Conservation (phyloP, 2,797 vertebrate genomes). For the Hephaestus fuliginosus region DNA sequence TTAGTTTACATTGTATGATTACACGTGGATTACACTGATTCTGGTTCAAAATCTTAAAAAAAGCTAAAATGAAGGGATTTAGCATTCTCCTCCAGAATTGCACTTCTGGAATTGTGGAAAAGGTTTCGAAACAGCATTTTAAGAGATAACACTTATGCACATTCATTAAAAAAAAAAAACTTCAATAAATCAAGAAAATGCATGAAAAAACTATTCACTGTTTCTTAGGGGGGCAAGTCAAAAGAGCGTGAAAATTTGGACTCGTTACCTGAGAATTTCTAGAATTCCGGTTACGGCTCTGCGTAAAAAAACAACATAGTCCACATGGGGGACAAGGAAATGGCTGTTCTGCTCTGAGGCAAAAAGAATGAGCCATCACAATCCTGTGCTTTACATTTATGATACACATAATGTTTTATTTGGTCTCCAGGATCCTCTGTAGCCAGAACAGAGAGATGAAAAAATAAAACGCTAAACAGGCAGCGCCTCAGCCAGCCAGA, state of each 20-base stretch:
- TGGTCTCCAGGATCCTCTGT: constrained; percentile 34
- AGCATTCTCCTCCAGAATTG: background rate
- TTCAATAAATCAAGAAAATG: background rate
- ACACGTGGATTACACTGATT: constrained; percentile 9
- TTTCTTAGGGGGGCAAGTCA: background rate
- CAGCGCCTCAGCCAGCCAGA: constrained; percentile 17
- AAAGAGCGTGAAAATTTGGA: background rate
- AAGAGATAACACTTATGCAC: background rate
- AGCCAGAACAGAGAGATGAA: constrained; percentile 27
- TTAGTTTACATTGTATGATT: constrained; percentile 25
- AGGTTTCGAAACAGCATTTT: background rate
- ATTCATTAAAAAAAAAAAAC: background rate
- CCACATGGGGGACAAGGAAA: constrained; percentile 11
- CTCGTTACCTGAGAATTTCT: background rate
- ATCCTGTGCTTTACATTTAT: constrained; percentile 38
- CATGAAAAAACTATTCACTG: background rate
- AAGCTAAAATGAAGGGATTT: background rate
- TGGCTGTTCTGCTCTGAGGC: constrained; percentile 4
- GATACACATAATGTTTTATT: constrained; percentile 43
- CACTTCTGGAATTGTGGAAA: background rate
- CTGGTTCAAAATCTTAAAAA: background rate
- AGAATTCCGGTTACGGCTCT: background rate
- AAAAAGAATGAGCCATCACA: constrained; percentile 26
- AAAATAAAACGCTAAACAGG: constrained; percentile 34
- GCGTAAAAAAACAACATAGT: constrained; percentile 3